Base-by-base conservation (phyloP, 2,888 invertebrate species). In the Sesamia inferens region DNA sequence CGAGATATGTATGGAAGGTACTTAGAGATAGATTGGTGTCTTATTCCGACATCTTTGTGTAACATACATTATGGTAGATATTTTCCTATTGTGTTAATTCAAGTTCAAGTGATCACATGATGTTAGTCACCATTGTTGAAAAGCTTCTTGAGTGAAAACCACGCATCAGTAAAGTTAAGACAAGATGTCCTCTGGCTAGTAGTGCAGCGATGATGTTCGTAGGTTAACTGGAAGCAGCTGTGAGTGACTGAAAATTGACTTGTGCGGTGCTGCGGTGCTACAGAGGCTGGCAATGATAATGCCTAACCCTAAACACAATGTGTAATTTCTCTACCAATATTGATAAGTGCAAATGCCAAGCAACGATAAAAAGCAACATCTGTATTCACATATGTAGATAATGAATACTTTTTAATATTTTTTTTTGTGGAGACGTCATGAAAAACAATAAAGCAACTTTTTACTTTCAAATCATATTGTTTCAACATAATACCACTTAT, bases 401-500 rank as follows among this genome's bases (percentile, higher is more conserved):
- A n/a, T n/a, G 31, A 31, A 31, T 31, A 31, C 31, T n/a, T 54
- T 54, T n/a, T 5, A 11, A 54, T 10, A 10, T 10, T 54, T n/a
- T 10, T 54, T n/a, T 54, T 54, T 54, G n/a, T n/a, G n/a, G 5
- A 54, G n/a, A n/a, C 10, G n/a, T 5, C 10, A 39, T 4, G n/a
- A 10, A n/a, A 4, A n/a, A 51, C 51, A 10, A 19, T 10, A 54
- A 54, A n/a, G 1, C n/a, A n/a, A 54, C n/a, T n/a, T 54, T 54
- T 54, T n/a, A n/a, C 51, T 54, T 54, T 10, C 24, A 54, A 72
- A 59, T 42, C 7, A 54, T 24, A 1, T 3, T 42, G 13, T 1
- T 14, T 16, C 44, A 70, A 61, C 55, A 71, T 39, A 31, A 66
- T 42, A 67, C 58, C 76, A 79, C 64, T 78, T 72, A 61, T 16